A percentile compares a stretch with the other conserved stretches of the same genome.
Conservation (phyloP, 2,888 invertebrate genomes). For the Argyresthia albistria region DNA sequence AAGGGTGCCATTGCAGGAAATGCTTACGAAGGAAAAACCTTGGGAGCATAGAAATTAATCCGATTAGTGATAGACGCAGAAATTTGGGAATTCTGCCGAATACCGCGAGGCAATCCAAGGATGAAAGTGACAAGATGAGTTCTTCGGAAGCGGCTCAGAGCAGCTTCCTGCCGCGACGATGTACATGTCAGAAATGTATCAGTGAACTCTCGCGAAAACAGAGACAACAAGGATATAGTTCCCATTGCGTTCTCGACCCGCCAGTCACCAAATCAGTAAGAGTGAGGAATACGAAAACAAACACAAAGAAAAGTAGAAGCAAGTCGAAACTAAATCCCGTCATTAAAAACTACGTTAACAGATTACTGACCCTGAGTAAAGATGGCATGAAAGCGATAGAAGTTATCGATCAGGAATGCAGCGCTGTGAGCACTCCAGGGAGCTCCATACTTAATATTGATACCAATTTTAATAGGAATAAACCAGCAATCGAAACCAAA, state of each 20-base stretch:
- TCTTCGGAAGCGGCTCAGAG: neutral
- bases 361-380: conserved; percentile 44
- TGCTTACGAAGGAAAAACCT: conserved; percentile 19
- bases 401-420: conserved; percentile 56
- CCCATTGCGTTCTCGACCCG: neutral
- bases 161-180: neutral
- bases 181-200: neutral
- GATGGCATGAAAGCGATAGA: conserved; percentile 50
- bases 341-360: conserved; percentile 50
- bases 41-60: conserved; percentile 6
- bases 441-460: conserved; percentile 56
- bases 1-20: conserved; percentile 26
- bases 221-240: neutral
- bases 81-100: conserved; percentile 31
- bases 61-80: conserved; percentile 8
- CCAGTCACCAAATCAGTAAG: neutral
- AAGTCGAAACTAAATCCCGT: conserved; percentile 26
- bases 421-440: conserved; percentile 54
- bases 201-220: neutral
- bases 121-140: conserved; percentile 5
- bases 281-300: neutral
- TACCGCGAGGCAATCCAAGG: conserved; percentile 16
- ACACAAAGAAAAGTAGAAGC: conserved; percentile 9
- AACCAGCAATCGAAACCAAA: conserved; percentile 24
- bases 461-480: conserved; percentile 29